Conservation (phyloP, 2,113 vertebrate species). For the Ameiurus melas region DNA sequence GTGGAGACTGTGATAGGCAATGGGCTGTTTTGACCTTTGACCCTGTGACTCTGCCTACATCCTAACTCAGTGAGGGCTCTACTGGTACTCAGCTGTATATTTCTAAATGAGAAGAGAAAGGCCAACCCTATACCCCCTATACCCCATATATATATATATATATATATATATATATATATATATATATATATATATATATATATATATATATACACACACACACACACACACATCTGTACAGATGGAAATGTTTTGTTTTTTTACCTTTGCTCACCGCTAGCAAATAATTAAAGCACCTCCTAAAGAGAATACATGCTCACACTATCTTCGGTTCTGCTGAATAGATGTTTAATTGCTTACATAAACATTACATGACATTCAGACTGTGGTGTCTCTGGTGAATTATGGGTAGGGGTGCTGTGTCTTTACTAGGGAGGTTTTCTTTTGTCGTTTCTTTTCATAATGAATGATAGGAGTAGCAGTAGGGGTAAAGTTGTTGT, state of each 20-base stretch:
- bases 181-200: too few species aligned
- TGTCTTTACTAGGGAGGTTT: not conserved
- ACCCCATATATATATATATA: too few species aligned
- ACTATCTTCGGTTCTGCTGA: not conserved
- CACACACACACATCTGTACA: too few species aligned
- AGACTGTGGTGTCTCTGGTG: not conserved
- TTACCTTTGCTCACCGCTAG: not conserved
- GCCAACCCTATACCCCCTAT: constrained; percentile 11
- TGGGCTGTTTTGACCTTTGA: constrained; percentile 34
- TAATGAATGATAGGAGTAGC: not conserved
- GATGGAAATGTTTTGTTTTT: not conserved
- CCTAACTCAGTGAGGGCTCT: constrained; percentile 23
- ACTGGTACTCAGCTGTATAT: constrained; percentile 46
- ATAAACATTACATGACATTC: not conserved
- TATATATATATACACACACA: too few species aligned
- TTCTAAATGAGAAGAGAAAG: constrained; percentile 42
- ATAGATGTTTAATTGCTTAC: not conserved
- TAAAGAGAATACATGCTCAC: not conserved
- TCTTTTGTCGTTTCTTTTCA: not conserved
- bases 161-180: too few species aligned
- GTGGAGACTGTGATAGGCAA: not conserved
- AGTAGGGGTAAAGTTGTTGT: too few species aligned
- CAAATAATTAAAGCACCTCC: not conserved
- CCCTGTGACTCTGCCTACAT: constrained; percentile 21
- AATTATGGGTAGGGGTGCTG: not conserved